These are phyloP conservation scores for Chouioia cunea DNA, from an alignment of 2,888 invertebrate species.

Conservation along the genomic window DNA sequence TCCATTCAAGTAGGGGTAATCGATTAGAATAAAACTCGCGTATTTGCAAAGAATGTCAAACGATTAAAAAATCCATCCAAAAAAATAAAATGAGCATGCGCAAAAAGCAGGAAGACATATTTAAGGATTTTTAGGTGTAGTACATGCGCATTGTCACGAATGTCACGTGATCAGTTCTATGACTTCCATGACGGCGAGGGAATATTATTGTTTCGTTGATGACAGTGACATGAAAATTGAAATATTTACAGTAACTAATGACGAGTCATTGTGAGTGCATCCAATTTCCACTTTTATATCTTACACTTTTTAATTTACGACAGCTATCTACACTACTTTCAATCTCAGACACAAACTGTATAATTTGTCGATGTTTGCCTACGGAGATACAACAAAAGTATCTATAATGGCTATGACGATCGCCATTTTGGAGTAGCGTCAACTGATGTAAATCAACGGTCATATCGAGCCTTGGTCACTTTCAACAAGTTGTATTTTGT, in stretches of 20 bases:
- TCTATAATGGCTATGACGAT: slow-evolving; percentile 31
- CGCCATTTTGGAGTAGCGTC: slow-evolving; percentile 47
- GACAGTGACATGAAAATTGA: slow-evolving; percentile 43
- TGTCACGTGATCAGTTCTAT: slow-evolving; percentile 48
- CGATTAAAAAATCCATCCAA: not conserved
- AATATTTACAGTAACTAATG: slow-evolving; percentile 16
- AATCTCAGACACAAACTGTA: not conserved
- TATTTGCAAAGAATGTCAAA: no score
- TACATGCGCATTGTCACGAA: slow-evolving; percentile 36
- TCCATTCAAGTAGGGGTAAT: no score
- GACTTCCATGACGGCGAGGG: slow-evolving; percentile 45
- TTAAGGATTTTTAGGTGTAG: no score
- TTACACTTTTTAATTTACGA: not conserved
- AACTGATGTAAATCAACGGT: slow-evolving; percentile 48
- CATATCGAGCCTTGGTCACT: slow-evolving; percentile 43
- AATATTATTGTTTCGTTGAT: slow-evolving; percentile 43
- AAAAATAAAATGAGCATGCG: slow-evolving; percentile 31
- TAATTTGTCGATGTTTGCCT: slow-evolving; percentile 1
- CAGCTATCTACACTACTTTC: not conserved
- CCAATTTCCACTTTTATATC: not conserved
- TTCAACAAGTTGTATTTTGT: slow-evolving; percentile 42
- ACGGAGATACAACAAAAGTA: slow-evolving; percentile 19
- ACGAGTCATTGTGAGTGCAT: not conserved
- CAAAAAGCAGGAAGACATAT: slow-evolving; percentile 29
- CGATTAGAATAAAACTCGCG: no score